A percentile compares a stretch with the other conserved stretches of the same genome.
Conservation (phyloP, 2,888 invertebrate genomes). For the Hemithea aestivaria region DNA sequence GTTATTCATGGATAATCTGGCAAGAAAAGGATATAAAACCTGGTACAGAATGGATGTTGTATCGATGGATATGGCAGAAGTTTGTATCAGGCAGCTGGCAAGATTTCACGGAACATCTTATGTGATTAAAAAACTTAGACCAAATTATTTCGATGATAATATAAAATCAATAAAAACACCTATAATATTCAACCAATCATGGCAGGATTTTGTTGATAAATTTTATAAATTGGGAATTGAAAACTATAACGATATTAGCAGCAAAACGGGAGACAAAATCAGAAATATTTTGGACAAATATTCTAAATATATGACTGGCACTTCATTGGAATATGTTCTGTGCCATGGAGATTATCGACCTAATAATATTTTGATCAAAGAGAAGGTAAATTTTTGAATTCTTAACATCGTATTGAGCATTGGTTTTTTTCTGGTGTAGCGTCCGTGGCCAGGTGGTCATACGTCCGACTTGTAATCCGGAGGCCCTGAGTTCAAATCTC, state of each 20-base stretch:
- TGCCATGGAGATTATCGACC: conserved; percentile 57
- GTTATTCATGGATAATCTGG: conserved; percentile 49
- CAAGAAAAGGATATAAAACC: conserved; percentile 41
- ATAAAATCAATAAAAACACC: conserved; percentile 30
- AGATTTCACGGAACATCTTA: conserved; percentile 52
- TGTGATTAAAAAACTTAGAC: conserved; percentile 35
- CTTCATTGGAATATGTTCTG: conserved; percentile 30
- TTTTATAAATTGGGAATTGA: conserved; percentile 25
- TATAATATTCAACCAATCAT: conserved; percentile 33
- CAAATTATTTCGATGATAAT: conserved; percentile 39
- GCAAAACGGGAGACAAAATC: conserved; percentile 28
- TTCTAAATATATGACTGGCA: conserved; percentile 30
- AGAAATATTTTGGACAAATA: conserved; percentile 28
- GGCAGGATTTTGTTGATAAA: conserved; percentile 28
- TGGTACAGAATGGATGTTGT: conserved; percentile 39
- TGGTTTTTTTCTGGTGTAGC: too few species aligned
- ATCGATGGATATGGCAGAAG: conserved; percentile 41
- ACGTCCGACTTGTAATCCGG: too few species aligned
- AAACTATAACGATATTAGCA: conserved; percentile 26
- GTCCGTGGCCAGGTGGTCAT: too few species aligned
- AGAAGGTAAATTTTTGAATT: conserved; percentile 37
- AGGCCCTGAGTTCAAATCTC: too few species aligned
- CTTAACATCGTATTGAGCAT: too few species aligned
- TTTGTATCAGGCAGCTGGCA: conserved; percentile 45
- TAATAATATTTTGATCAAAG: conserved; percentile 49